phyloP scores from a whole-genome alignment of 2,113 vertebrate species.

The Oceanites oceanicus region DNA sequence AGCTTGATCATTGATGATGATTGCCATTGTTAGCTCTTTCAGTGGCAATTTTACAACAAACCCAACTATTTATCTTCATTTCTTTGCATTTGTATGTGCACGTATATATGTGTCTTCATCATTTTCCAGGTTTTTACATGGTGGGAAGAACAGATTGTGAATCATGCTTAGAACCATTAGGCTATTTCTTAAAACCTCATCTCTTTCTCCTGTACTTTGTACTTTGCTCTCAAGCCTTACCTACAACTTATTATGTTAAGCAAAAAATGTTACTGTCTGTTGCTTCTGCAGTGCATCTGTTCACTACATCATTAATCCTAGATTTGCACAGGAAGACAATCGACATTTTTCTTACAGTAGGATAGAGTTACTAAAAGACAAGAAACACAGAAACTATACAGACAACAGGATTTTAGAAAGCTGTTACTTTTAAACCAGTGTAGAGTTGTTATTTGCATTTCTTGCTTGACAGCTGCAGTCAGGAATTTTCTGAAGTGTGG shows the following conservation, averaged over 20 bases:
- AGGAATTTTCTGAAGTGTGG: neutral
- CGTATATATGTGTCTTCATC: fast-evolving
- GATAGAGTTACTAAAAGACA: constrained; percentile 20
- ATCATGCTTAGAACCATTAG: neutral
- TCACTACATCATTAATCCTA: constrained; percentile 19
- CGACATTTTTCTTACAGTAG: constrained; percentile 8
- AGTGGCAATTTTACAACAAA: neutral
- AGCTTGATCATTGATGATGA: neutral
- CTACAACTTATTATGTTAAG: neutral
- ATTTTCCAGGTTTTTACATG: neutral
- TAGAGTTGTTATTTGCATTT: neutral
- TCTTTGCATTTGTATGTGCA: neutral
- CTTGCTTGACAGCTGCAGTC: constrained; percentile 23
- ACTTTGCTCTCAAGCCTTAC: neutral
- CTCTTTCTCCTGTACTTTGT: neutral
- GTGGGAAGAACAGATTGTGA: neutral
- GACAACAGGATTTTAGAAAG: constrained; percentile 8
- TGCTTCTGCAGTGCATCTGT: constrained; percentile 9
- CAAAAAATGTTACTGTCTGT: neutral
- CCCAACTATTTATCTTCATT: neutral
- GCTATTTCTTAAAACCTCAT: neutral
- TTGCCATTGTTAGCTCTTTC: neutral
- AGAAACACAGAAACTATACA: neutral
- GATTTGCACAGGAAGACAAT: constrained; percentile 9
- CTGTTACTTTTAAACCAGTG: neutral